Base-by-base conservation (phyloP, 2,113 vertebrate genomes). In the Xenus cinereus region DNA sequence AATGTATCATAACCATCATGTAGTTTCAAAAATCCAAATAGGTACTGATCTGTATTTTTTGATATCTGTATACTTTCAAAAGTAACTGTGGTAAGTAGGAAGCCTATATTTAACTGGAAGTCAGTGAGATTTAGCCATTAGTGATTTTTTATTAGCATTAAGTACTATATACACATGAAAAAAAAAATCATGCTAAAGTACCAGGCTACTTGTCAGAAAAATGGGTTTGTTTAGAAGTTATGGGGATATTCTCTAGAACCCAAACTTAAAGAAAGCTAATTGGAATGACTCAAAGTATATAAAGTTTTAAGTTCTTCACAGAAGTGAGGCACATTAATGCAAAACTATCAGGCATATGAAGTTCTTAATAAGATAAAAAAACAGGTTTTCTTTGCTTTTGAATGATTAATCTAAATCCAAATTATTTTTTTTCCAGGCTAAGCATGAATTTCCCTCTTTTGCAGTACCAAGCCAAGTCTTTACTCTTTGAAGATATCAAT, bases 371-470 rank as follows among this genome's bases (percentile, higher is more conserved):
- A 66, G 26, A 80, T 75, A 41, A 89, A 87, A 84, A 79, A 56
- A 1, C 56, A 90, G 57, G 41, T 53, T 9, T 9, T 43, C 74
- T 95, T 94, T 79, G 20, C 48, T 94, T 93, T 91, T 73, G 21
- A 94, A 73, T 74, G 50, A 95, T 84, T 95, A 87, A 92, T 89
- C 53, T 87, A 72, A 91, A 84, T 96, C 50, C 46, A 82, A 56
- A 39, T 26, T 21, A 8, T 45, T 43, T 45, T 48, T 86, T 91
- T 89, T 84, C 35, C 21, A 59, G 24, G 41, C 41, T 78, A 85
- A 79, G 6, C 17, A 41, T 41, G n/a, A 76, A 62, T 91, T 93
- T 83, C 39, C 14, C 6, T 84, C 35, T 81, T 78, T 83, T 90
- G 62, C 41, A 76, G 24, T 54, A 53, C 13, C 0, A 15, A 69